Evolutionary conservation across 2,113 vertebrate genomes (phyloP).

Genomic region (Myodes glareolus): DNA sequence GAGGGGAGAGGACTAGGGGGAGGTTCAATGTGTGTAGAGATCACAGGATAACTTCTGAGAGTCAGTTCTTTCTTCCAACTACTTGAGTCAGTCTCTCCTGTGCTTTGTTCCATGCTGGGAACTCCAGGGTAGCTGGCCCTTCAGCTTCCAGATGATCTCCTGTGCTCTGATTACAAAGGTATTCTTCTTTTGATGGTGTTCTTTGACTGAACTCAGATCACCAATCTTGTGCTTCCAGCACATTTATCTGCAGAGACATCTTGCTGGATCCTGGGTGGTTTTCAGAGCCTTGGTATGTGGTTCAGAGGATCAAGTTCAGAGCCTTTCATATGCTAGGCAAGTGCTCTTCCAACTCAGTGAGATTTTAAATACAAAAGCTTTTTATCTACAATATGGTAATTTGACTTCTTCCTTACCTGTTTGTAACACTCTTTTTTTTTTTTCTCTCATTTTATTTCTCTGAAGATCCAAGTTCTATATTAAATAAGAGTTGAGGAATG

Average conservation of each 20-base stretch:
- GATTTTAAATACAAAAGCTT: neutral
- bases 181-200: neutral
- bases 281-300: neutral
- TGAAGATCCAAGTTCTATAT: neutral
- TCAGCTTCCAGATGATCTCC: neutral
- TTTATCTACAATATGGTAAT: neutral
- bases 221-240: neutral
- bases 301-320: neutral
- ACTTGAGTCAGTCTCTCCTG: neutral
- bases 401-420: no score
- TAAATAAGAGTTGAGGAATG: neutral
- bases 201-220: neutral
- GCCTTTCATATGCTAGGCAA: neutral
- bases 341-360: neutral
- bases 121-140: neutral
- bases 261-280: neutral
- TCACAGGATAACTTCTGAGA: neutral
- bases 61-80: neutral
- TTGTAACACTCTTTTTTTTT: neutral
- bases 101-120: neutral
- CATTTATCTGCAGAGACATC: neutral
- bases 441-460: neutral
- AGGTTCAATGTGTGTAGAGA: neutral
- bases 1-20: no score
- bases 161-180: neutral